phyloP scores from a whole-genome alignment of 2,797 vertebrate species.

The Discoglossus pictus region DNA sequence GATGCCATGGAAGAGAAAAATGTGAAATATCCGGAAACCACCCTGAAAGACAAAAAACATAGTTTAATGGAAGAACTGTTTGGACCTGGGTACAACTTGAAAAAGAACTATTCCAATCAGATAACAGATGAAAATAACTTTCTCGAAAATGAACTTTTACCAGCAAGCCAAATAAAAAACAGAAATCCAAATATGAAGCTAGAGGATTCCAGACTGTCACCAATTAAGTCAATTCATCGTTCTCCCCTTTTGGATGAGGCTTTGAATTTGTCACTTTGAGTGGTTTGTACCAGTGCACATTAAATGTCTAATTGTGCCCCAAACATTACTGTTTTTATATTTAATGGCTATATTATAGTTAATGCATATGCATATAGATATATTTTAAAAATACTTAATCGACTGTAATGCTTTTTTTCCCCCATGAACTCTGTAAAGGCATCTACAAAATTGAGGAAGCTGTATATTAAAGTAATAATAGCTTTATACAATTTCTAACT shows the following conservation, averaged over 20 bases:
- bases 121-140: not conserved
- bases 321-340: not conserved
- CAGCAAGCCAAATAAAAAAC: not conserved
- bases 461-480: no score
- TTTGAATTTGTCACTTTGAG: not conserved
- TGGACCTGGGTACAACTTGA: conserved; percentile 49
- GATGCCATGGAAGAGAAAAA: conserved; percentile 13
- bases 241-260: conserved; percentile 13
- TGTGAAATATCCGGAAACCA: not conserved
- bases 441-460: no score
- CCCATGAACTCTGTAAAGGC: no score
- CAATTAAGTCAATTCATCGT: not conserved
- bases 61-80: conserved; percentile 62
- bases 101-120: not conserved
- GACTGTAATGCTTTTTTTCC: no score
- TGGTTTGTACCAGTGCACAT: not conserved
- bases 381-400: no score
- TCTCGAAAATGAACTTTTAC: not conserved
- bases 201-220: conserved; percentile 19
- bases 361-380: no score
- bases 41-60: conserved; percentile 47
- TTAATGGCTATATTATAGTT: not conserved
- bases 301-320: not conserved
- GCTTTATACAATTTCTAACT: no score
- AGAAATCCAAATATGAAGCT: not conserved